These are phyloP conservation scores for Gallinago nigripennis DNA, from an alignment of 2,797 vertebrate genomes.

Conservation along the genomic window DNA sequence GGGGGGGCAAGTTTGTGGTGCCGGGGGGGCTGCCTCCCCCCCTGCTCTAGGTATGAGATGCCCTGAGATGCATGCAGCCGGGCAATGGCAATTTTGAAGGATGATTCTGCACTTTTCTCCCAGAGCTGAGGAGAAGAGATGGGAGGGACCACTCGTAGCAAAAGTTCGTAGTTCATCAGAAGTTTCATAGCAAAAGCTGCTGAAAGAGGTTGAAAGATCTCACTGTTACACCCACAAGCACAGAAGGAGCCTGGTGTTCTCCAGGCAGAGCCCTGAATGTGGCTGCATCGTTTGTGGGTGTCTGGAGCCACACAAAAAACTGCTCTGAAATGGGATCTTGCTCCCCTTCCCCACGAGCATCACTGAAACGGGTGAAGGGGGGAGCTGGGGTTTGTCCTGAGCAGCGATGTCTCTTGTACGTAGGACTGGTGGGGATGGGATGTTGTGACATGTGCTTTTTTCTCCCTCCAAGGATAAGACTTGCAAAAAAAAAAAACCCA, in stretches of 20 bases:
- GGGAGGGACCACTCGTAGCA: background rate
- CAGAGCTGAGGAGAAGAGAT: background rate
- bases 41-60: background rate
- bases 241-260: background rate
- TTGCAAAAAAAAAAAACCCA: background rate
- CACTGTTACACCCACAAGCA: background rate
- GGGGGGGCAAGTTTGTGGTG: background rate
- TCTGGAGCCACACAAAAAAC: background rate
- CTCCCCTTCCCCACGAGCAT: background rate
- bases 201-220: background rate
- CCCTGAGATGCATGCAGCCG: background rate
- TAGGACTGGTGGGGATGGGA: background rate
- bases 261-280: background rate
- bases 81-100: background rate
- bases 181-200: background rate
- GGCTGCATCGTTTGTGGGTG: background rate
- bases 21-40: background rate
- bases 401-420: accelerated
- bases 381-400: background rate
- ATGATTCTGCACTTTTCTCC: background rate
- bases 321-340: too few species aligned
- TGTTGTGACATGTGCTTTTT: accelerated
- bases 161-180: too few species aligned
- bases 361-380: background rate
- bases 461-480: background rate